Evolutionary conservation across 2,888 invertebrate species (phyloP).

Genomic region (Polydrusus pterygomalis): DNA sequence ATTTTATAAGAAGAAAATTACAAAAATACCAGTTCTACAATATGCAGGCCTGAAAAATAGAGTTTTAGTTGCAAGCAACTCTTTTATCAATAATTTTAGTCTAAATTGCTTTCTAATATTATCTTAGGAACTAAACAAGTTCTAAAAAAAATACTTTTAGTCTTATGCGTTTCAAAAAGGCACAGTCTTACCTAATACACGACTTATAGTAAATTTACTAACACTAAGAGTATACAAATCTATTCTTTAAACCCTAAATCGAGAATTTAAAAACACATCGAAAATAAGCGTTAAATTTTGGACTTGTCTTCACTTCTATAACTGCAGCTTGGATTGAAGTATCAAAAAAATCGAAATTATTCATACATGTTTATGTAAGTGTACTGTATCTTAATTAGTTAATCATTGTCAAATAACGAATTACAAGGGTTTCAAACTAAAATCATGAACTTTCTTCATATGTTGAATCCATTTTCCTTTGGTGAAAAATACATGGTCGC

Average conservation of each 20-base stretch:
- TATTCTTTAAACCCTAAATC: background rate
- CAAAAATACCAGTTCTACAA: no score
- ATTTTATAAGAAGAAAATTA: no score
- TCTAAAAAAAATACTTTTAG: constrained; percentile 4
- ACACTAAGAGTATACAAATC: background rate
- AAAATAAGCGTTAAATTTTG: no score
- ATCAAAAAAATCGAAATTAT: no score
- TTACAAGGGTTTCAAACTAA: constrained; percentile 31
- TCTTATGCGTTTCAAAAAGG: constrained; percentile 21
- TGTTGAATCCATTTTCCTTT: constrained; percentile 59
- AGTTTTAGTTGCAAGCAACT: no score
- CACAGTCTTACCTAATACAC: constrained; percentile 6
- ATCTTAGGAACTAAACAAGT: background rate
- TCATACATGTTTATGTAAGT: no score
- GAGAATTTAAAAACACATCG: background rate
- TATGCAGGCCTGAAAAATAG: no score
- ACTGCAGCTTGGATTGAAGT: no score
- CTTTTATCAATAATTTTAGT: no score
- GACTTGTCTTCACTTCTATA: no score
- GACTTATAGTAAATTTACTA: background rate
- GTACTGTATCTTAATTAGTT: no score
- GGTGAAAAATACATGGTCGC: constrained; percentile 55
- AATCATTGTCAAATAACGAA: background rate
- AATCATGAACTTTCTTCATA: constrained; percentile 58
- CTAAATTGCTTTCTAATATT: background rate